phyloP scores from a whole-genome alignment of 92 coral and sea anemone genomes.

The Phenganax subtilis region DNA sequence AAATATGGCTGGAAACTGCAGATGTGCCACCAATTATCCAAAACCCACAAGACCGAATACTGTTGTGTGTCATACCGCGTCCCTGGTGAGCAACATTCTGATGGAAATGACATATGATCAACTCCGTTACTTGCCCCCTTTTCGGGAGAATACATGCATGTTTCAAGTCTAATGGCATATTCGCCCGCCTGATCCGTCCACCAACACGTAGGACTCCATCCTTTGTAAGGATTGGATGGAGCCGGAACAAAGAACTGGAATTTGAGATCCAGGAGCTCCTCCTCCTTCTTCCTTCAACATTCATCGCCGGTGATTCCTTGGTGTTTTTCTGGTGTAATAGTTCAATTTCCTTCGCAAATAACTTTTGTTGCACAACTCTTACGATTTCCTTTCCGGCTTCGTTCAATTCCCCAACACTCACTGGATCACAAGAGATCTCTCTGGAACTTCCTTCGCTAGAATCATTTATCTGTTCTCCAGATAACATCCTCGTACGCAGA shows the following conservation, averaged over 20 bases:
- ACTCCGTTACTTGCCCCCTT: not conserved
- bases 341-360: not conserved
- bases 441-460: not conserved
- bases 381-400: conserved; percentile 7
- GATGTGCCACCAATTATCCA: conserved; percentile 6
- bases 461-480: not conserved
- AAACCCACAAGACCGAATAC: not conserved
- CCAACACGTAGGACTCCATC: not conserved
- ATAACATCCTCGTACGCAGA: not conserved
- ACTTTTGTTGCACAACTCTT: not conserved
- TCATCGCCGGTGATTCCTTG: too few species aligned
- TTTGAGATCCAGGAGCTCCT: too few species aligned
- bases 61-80: conserved; percentile 17
- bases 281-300: too few species aligned
- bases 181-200: not conserved
- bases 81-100: not conserved
- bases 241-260: not conserved
- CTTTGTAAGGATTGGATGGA: not conserved
- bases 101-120: not conserved
- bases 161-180: not conserved
- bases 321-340: not conserved
- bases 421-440: not conserved
- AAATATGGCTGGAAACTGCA: not conserved
- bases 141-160: not conserved
- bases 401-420: not conserved